Evolutionary conservation across 2,797 vertebrate species (phyloP), one percentile per base, ranked within the genome.

Genomic region (Spinus olivaceus): DNA sequence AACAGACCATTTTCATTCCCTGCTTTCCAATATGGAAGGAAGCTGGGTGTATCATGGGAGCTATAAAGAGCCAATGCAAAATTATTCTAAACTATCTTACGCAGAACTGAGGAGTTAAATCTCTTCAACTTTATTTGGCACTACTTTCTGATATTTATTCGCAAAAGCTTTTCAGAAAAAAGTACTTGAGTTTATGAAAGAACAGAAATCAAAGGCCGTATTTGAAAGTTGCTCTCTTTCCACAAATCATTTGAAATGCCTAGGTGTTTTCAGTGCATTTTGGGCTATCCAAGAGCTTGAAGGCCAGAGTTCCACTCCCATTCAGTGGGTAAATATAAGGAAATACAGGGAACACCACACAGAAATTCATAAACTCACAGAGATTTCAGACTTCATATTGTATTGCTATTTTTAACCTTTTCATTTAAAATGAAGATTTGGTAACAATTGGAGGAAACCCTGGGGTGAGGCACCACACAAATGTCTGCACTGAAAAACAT

Each of bases 371-470:
- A 77, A 54, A 50, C 39, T 86, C 67, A 23, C 6, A 63, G 33
- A 49, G 24, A 64, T 9, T 84, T 27, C 53, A 73, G 56, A 23
- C 41, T 90, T 86, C 33, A 18, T 64, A 51, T 76, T 72, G 60
- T 67, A 20, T 78, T 91, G 46, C 64, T 96, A 81, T 93, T 89
- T 93, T 90, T 86, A 92, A 70, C 13, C 13, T 95, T 92, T 90
- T 90, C 17, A 77, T 88, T 94, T 93, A 49, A 91, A 94, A 79
- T 86, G 77, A 91, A 94, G 77, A 81, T 79, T 54, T 0, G 0
- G 14, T 86, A 95, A 96, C 94, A 96, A 95, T 94, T 92, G 91
- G 63, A 96, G 95, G 96, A 95, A 95, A 7, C 88, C 9, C 60
- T 71, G 51, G 83, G 90, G 82, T 95, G 92, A 97, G 86, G 94